A percentile compares a stretch with the other conserved stretches of the same genome.
These are phyloP conservation scores for Odontomyia ornata DNA, from an alignment of 2,888 invertebrate genomes.

Conservation along the genomic window DNA sequence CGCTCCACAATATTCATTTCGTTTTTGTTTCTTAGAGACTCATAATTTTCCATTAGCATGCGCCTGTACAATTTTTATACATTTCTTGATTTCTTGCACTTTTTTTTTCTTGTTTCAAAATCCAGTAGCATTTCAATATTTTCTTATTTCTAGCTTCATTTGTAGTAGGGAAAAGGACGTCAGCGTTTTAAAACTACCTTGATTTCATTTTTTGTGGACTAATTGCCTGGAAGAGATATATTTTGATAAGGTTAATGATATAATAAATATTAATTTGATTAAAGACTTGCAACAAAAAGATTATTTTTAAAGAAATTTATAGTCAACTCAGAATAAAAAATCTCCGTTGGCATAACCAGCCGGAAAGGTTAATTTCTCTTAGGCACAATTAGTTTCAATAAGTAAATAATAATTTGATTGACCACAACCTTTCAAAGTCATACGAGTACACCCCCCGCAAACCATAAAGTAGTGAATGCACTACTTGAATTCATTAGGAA, in stretches of 20 bases:
- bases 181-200: slow-evolving; percentile 56
- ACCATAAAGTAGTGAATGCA: too few relatives aligned
- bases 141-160: slow-evolving; percentile 18
- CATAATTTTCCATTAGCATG: slow-evolving; percentile 29
- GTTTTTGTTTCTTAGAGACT: not conserved
- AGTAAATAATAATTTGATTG: too few relatives aligned
- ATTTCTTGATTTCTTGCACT: slow-evolving; percentile 4
- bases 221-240: slow-evolving; percentile 42
- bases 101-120: slow-evolving; percentile 19
- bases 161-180: slow-evolving; percentile 54
- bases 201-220: slow-evolving; percentile 33
- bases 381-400: too few relatives aligned
- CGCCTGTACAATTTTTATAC: slow-evolving; percentile 4
- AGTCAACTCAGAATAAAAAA: too few relatives aligned
- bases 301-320: too few relatives aligned
- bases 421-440: too few relatives aligned
- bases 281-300: too few relatives aligned
- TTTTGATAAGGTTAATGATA: not conserved
- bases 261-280: too few relatives aligned
- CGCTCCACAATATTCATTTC: slow-evolving; percentile 11
- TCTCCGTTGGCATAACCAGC: too few relatives aligned
- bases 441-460: too few relatives aligned
- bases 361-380: too few relatives aligned
- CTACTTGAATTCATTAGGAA: too few relatives aligned
- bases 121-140: not conserved